Evolutionary conservation across 2,797 vertebrate species (phyloP).

Genomic region (Manis crassicaudata): DNA sequence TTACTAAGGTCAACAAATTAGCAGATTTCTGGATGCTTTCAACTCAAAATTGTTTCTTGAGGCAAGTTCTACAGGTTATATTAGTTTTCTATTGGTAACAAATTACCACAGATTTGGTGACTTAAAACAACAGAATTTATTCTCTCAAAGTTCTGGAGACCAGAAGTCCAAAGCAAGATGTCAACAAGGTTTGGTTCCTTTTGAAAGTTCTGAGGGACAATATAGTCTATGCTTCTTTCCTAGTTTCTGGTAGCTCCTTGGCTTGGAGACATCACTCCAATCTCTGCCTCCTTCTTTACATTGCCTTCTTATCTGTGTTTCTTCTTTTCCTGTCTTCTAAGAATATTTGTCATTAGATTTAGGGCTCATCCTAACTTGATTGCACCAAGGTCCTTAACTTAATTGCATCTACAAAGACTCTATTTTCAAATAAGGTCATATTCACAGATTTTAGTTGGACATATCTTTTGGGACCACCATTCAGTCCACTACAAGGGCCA

Average conservation of each 20-base stretch:
- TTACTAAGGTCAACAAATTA: not conserved
- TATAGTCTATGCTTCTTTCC: not conserved
- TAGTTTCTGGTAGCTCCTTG: not conserved
- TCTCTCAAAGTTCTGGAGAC: not conserved
- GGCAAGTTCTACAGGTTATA: not conserved
- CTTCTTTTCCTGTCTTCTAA: not conserved
- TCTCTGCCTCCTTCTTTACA: not conserved
- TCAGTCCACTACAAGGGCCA: not conserved
- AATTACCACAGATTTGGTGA: not conserved
- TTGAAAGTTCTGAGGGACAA: not conserved
- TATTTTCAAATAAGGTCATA: slow-evolving; percentile 14
- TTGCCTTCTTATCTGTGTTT: not conserved
- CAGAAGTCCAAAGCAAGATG: not conserved
- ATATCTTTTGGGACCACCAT: not conserved
- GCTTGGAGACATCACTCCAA: not conserved
- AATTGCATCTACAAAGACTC: not conserved
- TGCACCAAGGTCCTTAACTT: not conserved
- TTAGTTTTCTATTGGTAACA: not conserved
- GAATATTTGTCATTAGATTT: not conserved
- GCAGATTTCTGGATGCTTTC: not conserved
- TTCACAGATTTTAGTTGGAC: not conserved
- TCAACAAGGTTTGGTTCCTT: not conserved
- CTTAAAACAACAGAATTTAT: slow-evolving; percentile 6
- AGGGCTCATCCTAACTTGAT: not conserved
- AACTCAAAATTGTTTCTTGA: slow-evolving; percentile 23